These are phyloP conservation scores for Anthophora plumipes DNA, from an alignment of 2,888 invertebrate genomes.

Conservation along the genomic window DNA sequence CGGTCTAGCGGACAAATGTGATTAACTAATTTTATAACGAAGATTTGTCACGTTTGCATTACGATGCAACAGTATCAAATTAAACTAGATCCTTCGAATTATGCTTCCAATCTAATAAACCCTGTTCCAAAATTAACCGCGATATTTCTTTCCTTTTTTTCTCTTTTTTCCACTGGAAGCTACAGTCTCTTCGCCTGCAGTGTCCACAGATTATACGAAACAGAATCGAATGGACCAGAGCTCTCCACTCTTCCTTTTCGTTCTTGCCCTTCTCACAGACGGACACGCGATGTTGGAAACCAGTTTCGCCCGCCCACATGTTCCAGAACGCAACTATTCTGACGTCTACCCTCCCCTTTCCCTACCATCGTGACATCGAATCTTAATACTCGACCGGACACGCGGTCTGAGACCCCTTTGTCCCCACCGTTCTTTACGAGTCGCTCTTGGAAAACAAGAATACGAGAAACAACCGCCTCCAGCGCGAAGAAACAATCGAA, in stretches of 20 bases:
- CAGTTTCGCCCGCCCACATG: slow-evolving; percentile 71
- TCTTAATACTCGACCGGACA: slow-evolving; percentile 23
- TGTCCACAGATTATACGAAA: background rate
- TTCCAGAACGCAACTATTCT: slow-evolving; percentile 58
- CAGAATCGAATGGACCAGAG: slow-evolving; percentile 10
- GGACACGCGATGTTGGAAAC: slow-evolving; percentile 62
- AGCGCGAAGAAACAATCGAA: slow-evolving; percentile 14
- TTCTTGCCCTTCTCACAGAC: slow-evolving; percentile 22
- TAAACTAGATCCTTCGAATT: too few relatives aligned
- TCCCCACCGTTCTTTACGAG: slow-evolving; percentile 12
- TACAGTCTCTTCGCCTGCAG: background rate
- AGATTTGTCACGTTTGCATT: too few relatives aligned
- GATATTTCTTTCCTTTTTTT: too few relatives aligned
- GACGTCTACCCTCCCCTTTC: slow-evolving; percentile 33
- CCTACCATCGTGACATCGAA: slow-evolving; percentile 25
- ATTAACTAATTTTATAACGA: too few relatives aligned
- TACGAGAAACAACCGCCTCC: background rate
- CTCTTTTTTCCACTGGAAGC: background rate
- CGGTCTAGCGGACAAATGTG: too few relatives aligned
- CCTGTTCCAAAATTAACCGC: too few relatives aligned
- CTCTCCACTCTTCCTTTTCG: slow-evolving; percentile 42
- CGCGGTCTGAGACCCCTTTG: slow-evolving; percentile 28
- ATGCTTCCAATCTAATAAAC: too few relatives aligned
- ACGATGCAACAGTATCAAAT: too few relatives aligned
- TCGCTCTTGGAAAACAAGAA: background rate